Conservation (phyloP, 2,113 vertebrate genomes). For the Egretta garzetta region DNA sequence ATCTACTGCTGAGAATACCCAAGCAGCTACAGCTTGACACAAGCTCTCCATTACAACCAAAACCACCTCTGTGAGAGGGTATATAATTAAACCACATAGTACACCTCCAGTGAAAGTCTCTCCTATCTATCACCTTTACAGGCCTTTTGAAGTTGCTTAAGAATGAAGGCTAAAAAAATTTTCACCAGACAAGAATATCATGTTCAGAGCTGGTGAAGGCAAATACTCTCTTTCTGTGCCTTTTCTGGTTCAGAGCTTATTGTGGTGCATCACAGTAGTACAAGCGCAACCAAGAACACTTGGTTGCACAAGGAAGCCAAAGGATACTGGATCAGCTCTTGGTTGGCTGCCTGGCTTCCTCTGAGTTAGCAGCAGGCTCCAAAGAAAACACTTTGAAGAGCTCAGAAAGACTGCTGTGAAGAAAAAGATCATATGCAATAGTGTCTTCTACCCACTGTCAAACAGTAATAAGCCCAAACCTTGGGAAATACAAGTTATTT, state of each 20-base stretch:
- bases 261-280: neutral
- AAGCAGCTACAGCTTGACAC: neutral
- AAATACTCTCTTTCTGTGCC: neutral
- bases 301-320: neutral
- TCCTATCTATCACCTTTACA: neutral
- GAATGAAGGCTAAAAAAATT: neutral
- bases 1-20: neutral
- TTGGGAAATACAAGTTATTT: neutral
- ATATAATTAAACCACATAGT: neutral
- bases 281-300: neutral
- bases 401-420: neutral
- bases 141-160: neutral
- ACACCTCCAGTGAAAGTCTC: neutral
- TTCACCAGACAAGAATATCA: neutral
- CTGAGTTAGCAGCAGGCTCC: neutral
- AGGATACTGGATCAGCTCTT: neutral
- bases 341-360: neutral
- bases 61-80: neutral
- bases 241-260: neutral
- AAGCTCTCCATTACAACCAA: neutral
- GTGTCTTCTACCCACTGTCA: neutral
- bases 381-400: constrained; percentile 28
- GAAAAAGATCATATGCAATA: neutral
- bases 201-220: neutral
- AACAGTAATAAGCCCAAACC: neutral